Evolutionary conservation across 2,888 invertebrate genomes (phyloP).

Genomic region (Dichetophora obliterata): DNA sequence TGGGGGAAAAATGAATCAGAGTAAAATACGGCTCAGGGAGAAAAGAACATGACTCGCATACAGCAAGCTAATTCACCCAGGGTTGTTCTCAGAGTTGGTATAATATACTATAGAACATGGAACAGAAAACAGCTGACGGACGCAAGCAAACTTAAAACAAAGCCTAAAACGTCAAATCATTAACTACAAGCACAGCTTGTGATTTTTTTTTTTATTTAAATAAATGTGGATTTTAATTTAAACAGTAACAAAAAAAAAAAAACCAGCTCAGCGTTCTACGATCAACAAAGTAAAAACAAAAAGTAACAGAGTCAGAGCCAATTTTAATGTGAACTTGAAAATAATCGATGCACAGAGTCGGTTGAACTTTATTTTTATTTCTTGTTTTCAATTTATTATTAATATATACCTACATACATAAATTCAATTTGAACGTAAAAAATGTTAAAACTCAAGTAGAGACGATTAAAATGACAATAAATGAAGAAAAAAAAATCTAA

Average conservation of each 20-base stretch:
- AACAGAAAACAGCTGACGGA: too few relatives aligned
- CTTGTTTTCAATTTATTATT: not conserved
- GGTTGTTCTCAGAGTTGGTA: too few relatives aligned
- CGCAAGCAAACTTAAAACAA: too few relatives aligned
- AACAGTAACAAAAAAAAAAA: not conserved
- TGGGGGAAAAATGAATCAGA: not conserved
- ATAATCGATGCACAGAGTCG: not conserved
- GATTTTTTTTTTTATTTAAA: not conserved
- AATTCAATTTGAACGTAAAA: not conserved
- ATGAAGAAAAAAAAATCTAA: not conserved
- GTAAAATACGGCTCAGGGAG: not conserved
- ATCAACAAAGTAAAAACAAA: not conserved
- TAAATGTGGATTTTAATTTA: not conserved
- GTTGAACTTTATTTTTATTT: not conserved
- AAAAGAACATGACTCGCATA: not conserved
- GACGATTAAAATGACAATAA: not conserved
- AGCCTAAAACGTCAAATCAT: too few relatives aligned
- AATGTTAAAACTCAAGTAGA: not conserved
- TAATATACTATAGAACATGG: too few relatives aligned
- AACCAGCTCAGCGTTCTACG: too few relatives aligned
- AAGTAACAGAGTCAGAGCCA: not conserved
- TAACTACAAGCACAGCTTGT: too few relatives aligned
- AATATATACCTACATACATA: not conserved
- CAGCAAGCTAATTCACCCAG: too few relatives aligned
- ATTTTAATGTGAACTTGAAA: constrained; percentile 16